Base-by-base conservation (phyloP, 2,888 invertebrate species). In the Hydrotaea diabolus region DNA sequence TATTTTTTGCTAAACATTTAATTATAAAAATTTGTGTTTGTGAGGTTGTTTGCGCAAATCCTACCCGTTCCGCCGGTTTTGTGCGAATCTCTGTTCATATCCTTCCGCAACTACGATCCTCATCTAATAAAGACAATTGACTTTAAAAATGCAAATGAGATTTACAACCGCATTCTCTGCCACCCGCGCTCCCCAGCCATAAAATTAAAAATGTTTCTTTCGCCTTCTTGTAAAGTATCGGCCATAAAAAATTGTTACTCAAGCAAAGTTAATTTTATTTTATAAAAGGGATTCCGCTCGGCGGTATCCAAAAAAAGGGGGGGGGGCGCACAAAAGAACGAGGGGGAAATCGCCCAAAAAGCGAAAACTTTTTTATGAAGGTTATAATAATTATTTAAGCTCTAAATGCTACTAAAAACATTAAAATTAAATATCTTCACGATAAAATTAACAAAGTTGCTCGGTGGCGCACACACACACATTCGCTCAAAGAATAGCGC, bases 371-470 rank as follows among this genome's bases (percentile, higher is more conserved):
- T n/a, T 73, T 73, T 57, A 73, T 39, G 72, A 21, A 17, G 36
- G 19, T 23, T 73, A 23, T 73, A 57, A 73, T 73, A 57, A 73
- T 36, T 73, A 73, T 73, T 73, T 73, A 43, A 43, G 73, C 43
- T 39, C 21, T 43, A 73, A 59, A 73, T 43, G 43, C 39, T 59
- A 57, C 31, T 59, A 57, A 73, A 69, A 73, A 21, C 36, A 73
- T 57, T 57, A 57, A 57, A 55, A 73, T 59, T 21, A 59, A 73
- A 73, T 43, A 43, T 21, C 21, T 3, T 43, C 19, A 15, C 9
- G 39, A 5, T 53, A 15, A 57, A 55, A 73, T 64, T 36, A 7
- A 36, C 31, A 64, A 66, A 66, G 1, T 43, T 39, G 17, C 43
- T 43, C 66, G 66, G 55, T 49, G 7, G 3, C 43, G 49, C 15